Percentiles rank a stretch among this genome's conserved stretches.
Conservation (phyloP, 2,797 vertebrate genomes). For the Scomberomorus guttatus region DNA sequence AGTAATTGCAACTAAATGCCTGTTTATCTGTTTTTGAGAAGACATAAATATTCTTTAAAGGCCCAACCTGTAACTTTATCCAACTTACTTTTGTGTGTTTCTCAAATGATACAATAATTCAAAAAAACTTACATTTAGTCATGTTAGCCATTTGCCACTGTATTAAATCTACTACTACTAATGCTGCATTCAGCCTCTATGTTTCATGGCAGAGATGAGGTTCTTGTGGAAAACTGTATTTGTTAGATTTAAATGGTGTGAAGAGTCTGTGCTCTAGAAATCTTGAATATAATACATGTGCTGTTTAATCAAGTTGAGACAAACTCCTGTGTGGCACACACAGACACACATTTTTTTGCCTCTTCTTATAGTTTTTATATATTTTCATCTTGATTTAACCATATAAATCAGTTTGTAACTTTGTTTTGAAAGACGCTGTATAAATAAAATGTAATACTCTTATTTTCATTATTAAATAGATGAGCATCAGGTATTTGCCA, state of each 20-base stretch:
- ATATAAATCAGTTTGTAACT: too few species aligned
- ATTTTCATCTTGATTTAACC: background rate
- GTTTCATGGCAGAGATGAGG: background rate
- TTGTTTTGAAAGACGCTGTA: too few species aligned
- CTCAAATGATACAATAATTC: background rate
- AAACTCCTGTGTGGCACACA: too few species aligned
- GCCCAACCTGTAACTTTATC: background rate
- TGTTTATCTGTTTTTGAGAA: background rate
- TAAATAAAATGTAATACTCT: too few species aligned
- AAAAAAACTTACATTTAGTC: background rate
- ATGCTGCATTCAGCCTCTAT: background rate
- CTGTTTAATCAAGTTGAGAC: too few species aligned
- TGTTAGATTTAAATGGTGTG: background rate
- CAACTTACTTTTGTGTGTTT: background rate
- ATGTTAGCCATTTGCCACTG: background rate
- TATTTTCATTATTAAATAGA: background rate
- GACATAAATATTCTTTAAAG: background rate
- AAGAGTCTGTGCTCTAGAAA: background rate
- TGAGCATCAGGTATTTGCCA: background rate
- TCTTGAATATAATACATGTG: background rate
- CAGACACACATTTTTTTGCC: too few species aligned
- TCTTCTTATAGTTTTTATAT: background rate
- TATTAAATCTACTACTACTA: background rate
- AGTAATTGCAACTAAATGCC: background rate
- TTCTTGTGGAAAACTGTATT: background rate